Base-by-base conservation (phyloP, 2,888 invertebrate species). In the Drosophila anomalata region DNA sequence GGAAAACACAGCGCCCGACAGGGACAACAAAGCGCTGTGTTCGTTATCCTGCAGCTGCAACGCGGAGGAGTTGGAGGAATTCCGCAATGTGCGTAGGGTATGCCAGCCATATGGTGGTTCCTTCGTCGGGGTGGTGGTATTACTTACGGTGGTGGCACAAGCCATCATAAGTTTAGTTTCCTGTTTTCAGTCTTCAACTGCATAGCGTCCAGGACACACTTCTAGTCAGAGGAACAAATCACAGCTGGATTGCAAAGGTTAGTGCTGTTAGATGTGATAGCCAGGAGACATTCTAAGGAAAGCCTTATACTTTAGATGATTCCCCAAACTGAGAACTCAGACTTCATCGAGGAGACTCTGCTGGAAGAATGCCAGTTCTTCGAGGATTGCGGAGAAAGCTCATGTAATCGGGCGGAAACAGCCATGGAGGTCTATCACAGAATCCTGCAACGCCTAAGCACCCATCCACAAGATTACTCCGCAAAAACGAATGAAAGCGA, bases 61-160 rank as follows among this genome's bases (percentile, higher is more conserved):
- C 53, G 66, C 44, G 83, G 68, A 20, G 69, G 63, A 72, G 67
- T 29, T 42, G 60, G 52, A 73, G 82, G 68, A 87, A 83, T 87
- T 82, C 82, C 79, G 85, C 82, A 83, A 81, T 87, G 76, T 83
- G 82, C 81, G 76, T 75, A 78, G 79, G 68, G 81, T 73, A 73
- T 83, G 82, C 68, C 60, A 65, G 65, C 74, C 82, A 83, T 83
- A 83, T 83, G 87, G 75, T 61, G 82, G 76, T 67, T 73, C 58
- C 31, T n/a, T 70, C 44, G 29, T 70, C 44, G 29, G 70, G 55
- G 61, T 70, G 69, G 53, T 39, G 54, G 22, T 26, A 46, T 22
- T 42, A 52, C 14, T 47, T 51, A 50, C 44, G 79, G 77, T 78
- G 82, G 52, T 56, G 69, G 47, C 68, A 29, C 76, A 78, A 78